Evolutionary conservation across 2,888 invertebrate genomes (phyloP), one percentile per base, ranked within the genome.

Genomic region (Campoletis raptor): DNA sequence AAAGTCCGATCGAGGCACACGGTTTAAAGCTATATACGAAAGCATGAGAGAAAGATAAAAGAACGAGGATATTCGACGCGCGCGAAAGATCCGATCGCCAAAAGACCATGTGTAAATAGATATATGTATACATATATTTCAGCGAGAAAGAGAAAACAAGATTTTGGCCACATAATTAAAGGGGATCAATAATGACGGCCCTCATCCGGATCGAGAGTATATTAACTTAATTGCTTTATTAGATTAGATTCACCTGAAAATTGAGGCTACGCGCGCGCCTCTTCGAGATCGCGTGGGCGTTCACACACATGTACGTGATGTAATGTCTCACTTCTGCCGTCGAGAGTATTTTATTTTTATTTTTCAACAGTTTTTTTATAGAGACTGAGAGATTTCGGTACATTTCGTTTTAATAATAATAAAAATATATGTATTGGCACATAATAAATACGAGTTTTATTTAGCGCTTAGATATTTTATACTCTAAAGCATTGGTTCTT

Each of bases 191-290:
- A 93, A 94, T 94, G 92, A 93, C 87, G 90, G 91, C 86, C 90
- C 90, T 90, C 91, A 79, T 81, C 81, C 83, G 90, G 90, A 89
- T 89, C 90, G 90, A 89, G 87, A 88, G 87, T 88, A 90, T 87
- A 93, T 94, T 92, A 93, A 93, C 92, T 93, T 93, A 92, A 91
- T 92, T 91, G 90, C 92, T 92, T 92, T 92, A 92, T 92, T 92
- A 92, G 92, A 92, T 92, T 92, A 92, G 90, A 88, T 88, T 89
- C 89, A 84, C 85, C 87, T 84, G 80, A 83, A 89, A 88, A 88
- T 88, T 88, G 88, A 82, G 86, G 86, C 81, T 86, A 82, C 81
- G 81, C 86, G 86, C 81, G 79, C 83, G 83, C 83, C 45, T 67
- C 30, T 72, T 52, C 42, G 52, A 67, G 54, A 67, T 76, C 77